Evolutionary conservation across 2,797 vertebrate genomes (phyloP).

Genomic region (Novumbra hubbsi): DNA sequence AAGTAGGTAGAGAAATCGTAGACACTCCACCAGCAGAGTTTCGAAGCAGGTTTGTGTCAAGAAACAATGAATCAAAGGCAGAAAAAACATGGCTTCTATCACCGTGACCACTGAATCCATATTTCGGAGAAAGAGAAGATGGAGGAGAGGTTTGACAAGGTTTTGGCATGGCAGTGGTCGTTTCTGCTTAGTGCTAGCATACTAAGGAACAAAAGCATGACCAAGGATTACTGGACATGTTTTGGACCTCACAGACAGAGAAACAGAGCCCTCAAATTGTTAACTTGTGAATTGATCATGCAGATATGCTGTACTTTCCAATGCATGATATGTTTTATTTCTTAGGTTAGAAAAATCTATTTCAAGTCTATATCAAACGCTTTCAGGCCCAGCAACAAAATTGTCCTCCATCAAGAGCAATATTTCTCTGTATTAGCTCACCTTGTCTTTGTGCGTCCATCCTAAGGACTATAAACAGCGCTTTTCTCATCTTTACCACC

Average conservation of each 20-base stretch:
- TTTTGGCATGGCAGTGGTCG: slow-evolving; percentile 2
- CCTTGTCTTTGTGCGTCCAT: slow-evolving; percentile 31
- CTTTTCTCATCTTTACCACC: slow-evolving; percentile 37
- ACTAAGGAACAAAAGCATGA: slow-evolving; percentile 32
- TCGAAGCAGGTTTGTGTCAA: too few relatives aligned
- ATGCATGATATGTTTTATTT: neutral
- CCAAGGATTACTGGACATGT: slow-evolving; percentile 14
- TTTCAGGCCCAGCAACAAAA: neutral
- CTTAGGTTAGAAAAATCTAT: neutral
- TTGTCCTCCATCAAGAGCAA: neutral
- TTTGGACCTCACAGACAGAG: slow-evolving; percentile 20
- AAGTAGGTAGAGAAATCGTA: too few relatives aligned
- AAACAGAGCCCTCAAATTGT: slow-evolving; percentile 2
- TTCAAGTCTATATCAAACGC: neutral
- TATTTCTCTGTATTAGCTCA: slow-evolving; percentile 5
- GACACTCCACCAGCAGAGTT: too few relatives aligned
- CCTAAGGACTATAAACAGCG: slow-evolving; percentile 43
- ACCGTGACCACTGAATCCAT: neutral
- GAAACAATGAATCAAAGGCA: neutral
- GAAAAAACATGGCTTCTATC: neutral
- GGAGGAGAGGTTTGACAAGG: slow-evolving; percentile 1
- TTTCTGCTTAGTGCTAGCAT: slow-evolving; percentile 29
- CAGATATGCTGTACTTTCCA: neutral
- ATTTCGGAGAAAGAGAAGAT: neutral
- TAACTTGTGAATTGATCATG: too few relatives aligned